Evolutionary conservation across 2,888 invertebrate genomes (phyloP), one percentile per base, ranked within the genome.

Genomic region (Entomobrya multifasciata): DNA sequence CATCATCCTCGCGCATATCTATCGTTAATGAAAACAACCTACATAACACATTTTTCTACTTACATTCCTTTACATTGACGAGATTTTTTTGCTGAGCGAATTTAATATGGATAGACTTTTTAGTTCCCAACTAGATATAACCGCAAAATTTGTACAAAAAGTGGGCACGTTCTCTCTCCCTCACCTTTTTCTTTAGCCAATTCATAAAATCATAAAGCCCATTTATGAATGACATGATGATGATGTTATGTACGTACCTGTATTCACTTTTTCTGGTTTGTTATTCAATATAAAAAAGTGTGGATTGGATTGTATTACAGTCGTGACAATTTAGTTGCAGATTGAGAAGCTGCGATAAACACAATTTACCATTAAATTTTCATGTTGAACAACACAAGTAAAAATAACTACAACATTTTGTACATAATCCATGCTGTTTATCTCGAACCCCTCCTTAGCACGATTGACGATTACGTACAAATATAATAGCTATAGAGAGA

Each of bases 71-170:
- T n/a, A n/a, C n/a, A n/a, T n/a, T n/a, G n/a, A n/a, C n/a, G n/a
- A n/a, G n/a, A n/a, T n/a, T 36, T n/a, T 36, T 27, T 30, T 49
- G 52, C 27, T 55, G 47, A 30, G 36, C 36, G 36, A 36, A 36
- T n/a, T n/a, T n/a, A n/a, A n/a, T 36, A 36, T 36, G 36, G 36
- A 36, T 36, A 36, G 36, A 55, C 41, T 30, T 74, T 72, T 49
- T 52, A 72, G 70, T 60, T 76, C 80, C 27, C 74, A 86, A 86
- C 86, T 81, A 86, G 86, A 86, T 86, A 86, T 86, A 86, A 86
- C 86, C 86, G 86, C 86, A 81, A 81, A 81, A 67, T 72, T 27
- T 70, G 67, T 80, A 70, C 36, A 27, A 60, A 57, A 57, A 62
- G 60, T 82, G 74, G 60, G 82, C 74, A 41, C 82, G 74, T 55